Conservation (phyloP, 2,888 invertebrate genomes). For the Celastrina argiolus region DNA sequence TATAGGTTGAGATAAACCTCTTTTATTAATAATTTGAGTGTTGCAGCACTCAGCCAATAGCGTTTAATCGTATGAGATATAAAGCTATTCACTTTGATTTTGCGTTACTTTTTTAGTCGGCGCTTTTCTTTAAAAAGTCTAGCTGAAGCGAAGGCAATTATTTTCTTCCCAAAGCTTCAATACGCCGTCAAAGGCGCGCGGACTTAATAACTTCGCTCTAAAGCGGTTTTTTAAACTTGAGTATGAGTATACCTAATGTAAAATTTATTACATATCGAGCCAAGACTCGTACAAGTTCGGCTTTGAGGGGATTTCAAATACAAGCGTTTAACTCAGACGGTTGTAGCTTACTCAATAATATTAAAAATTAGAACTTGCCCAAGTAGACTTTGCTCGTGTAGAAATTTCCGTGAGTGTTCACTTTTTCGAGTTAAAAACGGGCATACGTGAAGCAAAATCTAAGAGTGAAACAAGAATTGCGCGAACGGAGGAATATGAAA, state of each 20-base stretch:
- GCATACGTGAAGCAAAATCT: too few species aligned
- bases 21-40: not conserved
- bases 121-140: constrained; percentile 30
- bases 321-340: not conserved
- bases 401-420: not conserved
- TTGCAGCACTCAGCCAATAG: not conserved
- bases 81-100: constrained; percentile 22
- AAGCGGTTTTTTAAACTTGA: constrained; percentile 21
- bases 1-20: too few species aligned
- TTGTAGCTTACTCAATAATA: not conserved
- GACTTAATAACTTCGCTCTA: constrained; percentile 29
- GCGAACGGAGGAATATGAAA: too few species aligned
- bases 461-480: too few species aligned
- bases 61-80: constrained; percentile 17
- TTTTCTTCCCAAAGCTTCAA: constrained; percentile 34
- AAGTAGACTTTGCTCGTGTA: not conserved
- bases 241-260: constrained; percentile 16
- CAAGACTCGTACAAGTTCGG: not conserved
- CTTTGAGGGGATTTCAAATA: constrained; percentile 1
- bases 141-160: constrained; percentile 34
- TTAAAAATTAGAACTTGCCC: not conserved
- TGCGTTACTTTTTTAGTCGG: constrained; percentile 17
- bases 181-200: constrained; percentile 32
- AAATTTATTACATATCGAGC: constrained; percentile 17
- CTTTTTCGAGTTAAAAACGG: too few species aligned